Evolutionary conservation across 1,140 invertebrate genomes (phyloP).

Genomic region (Tribolium castaneum): DNA sequence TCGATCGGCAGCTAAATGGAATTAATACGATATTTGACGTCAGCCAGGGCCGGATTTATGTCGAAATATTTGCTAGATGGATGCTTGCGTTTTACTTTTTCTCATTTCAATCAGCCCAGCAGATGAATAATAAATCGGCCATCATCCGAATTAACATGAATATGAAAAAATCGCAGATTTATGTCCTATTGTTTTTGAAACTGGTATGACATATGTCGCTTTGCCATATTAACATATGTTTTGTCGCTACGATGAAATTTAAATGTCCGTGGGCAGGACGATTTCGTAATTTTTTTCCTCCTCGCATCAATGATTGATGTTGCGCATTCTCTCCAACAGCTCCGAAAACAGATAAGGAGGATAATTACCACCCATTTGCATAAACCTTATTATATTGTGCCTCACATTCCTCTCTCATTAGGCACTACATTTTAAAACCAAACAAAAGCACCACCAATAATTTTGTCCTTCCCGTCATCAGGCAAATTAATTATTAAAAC

Average conservation of each 20-base stretch:
- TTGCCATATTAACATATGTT: slow-evolving; percentile 38
- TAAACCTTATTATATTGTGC: slow-evolving; percentile 30
- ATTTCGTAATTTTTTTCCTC: slow-evolving; percentile 35
- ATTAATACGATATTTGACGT: slow-evolving; percentile 55
- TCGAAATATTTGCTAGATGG: slow-evolving; percentile 6
- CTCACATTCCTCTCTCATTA: background rate
- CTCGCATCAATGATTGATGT: slow-evolving; percentile 28
- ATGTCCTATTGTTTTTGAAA: slow-evolving; percentile 36
- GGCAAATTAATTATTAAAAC: slow-evolving; percentile 17
- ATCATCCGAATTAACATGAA: slow-evolving; percentile 19
- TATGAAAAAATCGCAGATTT: slow-evolving; percentile 28
- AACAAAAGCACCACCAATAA: background rate
- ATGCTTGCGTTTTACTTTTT: background rate
- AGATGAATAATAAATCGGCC: slow-evolving; percentile 27
- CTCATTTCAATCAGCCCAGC: slow-evolving; percentile 16
- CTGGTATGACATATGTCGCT: slow-evolving; percentile 34
- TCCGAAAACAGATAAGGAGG: slow-evolving; percentile 19
- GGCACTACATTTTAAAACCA: background rate
- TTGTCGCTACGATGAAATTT: slow-evolving; percentile 38
- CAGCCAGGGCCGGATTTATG: slow-evolving; percentile 51
- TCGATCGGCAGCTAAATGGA: slow-evolving; percentile 55
- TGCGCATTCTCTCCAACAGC: slow-evolving; percentile 5
- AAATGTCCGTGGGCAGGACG: slow-evolving; percentile 25
- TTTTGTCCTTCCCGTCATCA: slow-evolving; percentile 13
- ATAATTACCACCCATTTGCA: slow-evolving; percentile 25